phyloP scores from a whole-genome alignment of 2,888 invertebrate species.

The Dinocampus coccinellae region DNA sequence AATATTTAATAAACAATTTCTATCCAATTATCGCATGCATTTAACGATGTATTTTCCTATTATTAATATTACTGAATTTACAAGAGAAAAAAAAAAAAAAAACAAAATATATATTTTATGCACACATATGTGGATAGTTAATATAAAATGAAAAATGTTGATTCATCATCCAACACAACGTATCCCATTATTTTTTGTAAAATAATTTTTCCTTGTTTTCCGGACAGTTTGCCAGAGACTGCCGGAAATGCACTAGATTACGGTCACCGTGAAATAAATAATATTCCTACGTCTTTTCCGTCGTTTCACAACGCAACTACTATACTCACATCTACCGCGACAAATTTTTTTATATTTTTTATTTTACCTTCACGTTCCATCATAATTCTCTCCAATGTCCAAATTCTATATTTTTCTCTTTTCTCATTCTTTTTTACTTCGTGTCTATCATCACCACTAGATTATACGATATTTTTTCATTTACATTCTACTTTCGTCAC shows the following conservation, averaged over 20 bases:
- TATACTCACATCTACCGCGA: background rate
- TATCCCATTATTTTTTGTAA: conserved; percentile 34
- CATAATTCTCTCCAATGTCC: conserved; percentile 11
- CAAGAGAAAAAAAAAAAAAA: conserved; percentile 10
- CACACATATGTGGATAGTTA: conserved; percentile 11
- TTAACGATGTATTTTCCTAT: background rate
- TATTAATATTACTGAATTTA: background rate
- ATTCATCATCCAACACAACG: conserved; percentile 21
- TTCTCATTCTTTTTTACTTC: background rate
- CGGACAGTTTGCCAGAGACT: conserved; percentile 58
- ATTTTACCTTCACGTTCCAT: background rate
- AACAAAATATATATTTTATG: no score
- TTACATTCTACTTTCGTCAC: conserved; percentile 21
- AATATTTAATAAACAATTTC: background rate
- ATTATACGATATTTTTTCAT: conserved; percentile 4
- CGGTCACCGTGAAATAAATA: conserved; percentile 47
- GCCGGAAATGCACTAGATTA: conserved; percentile 59
- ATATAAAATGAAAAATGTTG: conserved; percentile 22
- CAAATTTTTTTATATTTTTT: conserved; percentile 7
- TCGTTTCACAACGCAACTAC: conserved; percentile 18
- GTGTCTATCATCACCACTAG: background rate
- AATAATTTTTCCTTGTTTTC: conserved; percentile 66
- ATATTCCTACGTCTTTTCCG: conserved; percentile 28
- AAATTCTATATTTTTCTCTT: background rate
- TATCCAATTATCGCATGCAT: background rate